Conservation (phyloP, 1,140 invertebrate genomes). For the Papilio helenus region DNA sequence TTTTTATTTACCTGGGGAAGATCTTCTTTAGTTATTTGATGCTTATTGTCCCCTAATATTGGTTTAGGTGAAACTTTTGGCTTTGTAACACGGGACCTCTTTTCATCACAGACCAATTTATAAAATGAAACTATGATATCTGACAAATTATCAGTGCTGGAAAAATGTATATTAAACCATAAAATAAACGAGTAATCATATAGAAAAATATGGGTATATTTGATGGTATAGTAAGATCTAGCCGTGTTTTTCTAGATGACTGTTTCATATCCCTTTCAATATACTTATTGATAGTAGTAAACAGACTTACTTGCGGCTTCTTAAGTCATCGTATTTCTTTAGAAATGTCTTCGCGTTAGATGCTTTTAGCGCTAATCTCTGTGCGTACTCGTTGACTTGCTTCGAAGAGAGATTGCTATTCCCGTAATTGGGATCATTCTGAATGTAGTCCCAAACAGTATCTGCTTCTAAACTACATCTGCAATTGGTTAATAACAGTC, state of each 20-base stretch:
- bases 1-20: slow-evolving; percentile 71
- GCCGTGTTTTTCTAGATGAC: too few relatives aligned
- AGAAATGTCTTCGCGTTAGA: slow-evolving; percentile 76
- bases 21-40: slow-evolving; percentile 80
- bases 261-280: background rate
- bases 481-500: slow-evolving; percentile 57
- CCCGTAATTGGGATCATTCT: slow-evolving; percentile 80
- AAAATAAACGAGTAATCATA: background rate
- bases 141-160: slow-evolving; percentile 77
- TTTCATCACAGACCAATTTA: slow-evolving; percentile 78
- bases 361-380: slow-evolving; percentile 75
- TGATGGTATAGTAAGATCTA: too few relatives aligned
- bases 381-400: slow-evolving; percentile 78
- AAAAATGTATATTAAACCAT: slow-evolving; percentile 45
- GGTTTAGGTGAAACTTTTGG: slow-evolving; percentile 82
- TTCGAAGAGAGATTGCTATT: slow-evolving; percentile 74
- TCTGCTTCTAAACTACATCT: slow-evolving; percentile 80
- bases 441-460: slow-evolving; percentile 78
- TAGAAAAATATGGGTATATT: background rate
- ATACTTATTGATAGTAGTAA: background rate
- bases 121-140: slow-evolving; percentile 76
- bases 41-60: slow-evolving; percentile 76
- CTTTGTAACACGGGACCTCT: slow-evolving; percentile 69
- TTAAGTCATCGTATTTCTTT: slow-evolving; percentile 80
- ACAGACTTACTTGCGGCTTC: slow-evolving; percentile 70